Evolutionary conservation across 1,140 invertebrate species (phyloP), one percentile per base, ranked within the genome.

Genomic region (Proales similis): DNA sequence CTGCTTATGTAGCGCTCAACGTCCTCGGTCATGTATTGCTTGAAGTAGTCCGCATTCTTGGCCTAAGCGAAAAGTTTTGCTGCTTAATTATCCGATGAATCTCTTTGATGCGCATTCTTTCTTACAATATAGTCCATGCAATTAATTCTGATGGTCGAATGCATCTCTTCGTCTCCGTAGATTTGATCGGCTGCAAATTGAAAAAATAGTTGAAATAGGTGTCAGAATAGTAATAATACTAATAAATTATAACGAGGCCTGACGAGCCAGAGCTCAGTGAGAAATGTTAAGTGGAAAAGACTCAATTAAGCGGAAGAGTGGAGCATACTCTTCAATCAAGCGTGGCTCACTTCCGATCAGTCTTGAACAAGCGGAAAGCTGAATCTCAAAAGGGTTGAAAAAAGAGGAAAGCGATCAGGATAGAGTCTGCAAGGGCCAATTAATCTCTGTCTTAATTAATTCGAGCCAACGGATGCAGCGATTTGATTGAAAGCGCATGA

Each of bases 81-180:
- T 26, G 48, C 27, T 63, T 20, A 4, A 12, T 12, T 1, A 36
- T 43, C 2, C 47, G 6, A 6, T 68, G 14, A 38, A 19, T 64
- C 4, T 45, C 1, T 47, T 30, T 63, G 6, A 36, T 4, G 27
- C n/a, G n/a, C 20, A 22, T 24, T 12, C 14, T 76, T 33, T 65
- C 81, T 80, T 77, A 89, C 87, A 78, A 93, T 87, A 69, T 92
- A 92, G 77, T 93, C 88, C 83, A 92, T 89, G 72, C 88, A 92
- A 67, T 88, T 82, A 69, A 86, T 84, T 32, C 89, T 79, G 17
- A 92, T 86, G 63, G 84, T 79, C 60, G 79, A 78, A 73, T 93
- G 88, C 86, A 91, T 89, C 69, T 90, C 88, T 77, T 92, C 86
- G 74, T 92, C 88, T 4, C 90, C 89, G 74, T 87, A 92, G 29